phyloP scores from a whole-genome alignment of 2,113 vertebrate genomes.

The Pyxicephalus adspersus region DNA sequence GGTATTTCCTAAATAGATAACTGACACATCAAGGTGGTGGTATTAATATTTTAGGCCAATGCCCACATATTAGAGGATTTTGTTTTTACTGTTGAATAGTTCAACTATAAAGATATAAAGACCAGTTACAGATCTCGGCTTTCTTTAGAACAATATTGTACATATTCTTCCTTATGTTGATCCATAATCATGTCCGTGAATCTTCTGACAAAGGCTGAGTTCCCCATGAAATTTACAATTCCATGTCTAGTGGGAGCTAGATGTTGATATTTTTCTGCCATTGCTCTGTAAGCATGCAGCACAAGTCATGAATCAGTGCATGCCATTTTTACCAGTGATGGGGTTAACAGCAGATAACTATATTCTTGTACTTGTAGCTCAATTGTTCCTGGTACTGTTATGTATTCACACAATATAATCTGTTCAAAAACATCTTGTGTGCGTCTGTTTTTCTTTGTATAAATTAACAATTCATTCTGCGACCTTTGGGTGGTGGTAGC shows the following conservation, averaged over 20 bases:
- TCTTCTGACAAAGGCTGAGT: constrained; percentile 2
- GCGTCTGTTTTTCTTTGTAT: constrained; percentile 43
- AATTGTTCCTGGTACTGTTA: constrained; percentile 46
- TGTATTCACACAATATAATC: constrained; percentile 51
- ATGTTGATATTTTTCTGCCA: neutral
- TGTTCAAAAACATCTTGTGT: constrained; percentile 43
- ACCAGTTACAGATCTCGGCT: too few species aligned
- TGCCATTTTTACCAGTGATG: constrained; percentile 33
- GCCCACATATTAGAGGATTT: too few species aligned
- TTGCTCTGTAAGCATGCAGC: neutral
- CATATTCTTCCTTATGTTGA: too few species aligned
- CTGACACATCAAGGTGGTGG: too few species aligned
- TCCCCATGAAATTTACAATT: neutral
- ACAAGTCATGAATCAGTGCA: constrained; percentile 21
- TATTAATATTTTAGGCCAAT: too few species aligned
- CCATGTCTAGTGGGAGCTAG: neutral
- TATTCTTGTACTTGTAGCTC: constrained; percentile 26
- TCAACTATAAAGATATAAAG: too few species aligned
- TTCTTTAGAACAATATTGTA: too few species aligned
- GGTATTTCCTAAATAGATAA: too few species aligned
- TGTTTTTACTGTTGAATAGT: too few species aligned
- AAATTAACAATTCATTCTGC: constrained; percentile 21
- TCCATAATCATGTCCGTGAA: neutral
- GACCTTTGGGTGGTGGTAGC: constrained; percentile 40
- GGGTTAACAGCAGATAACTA: constrained; percentile 16